Evolutionary conservation across 1,140 invertebrate genomes (phyloP).

Genomic region (Chionoecetes opilio): DNA sequence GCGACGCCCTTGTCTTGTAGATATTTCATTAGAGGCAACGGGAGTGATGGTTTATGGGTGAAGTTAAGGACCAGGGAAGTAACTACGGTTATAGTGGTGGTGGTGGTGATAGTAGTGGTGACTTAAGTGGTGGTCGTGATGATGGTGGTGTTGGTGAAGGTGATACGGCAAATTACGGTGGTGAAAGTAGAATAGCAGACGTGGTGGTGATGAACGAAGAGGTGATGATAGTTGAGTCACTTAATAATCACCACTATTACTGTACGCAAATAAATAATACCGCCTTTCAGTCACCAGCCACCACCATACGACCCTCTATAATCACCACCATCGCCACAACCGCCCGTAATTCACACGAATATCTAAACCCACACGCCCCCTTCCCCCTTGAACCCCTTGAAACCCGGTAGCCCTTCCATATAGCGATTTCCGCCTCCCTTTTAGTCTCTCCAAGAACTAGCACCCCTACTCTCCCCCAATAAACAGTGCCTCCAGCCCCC

Average conservation of each 20-base stretch:
- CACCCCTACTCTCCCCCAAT: background rate
- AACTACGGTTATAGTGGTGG: background rate
- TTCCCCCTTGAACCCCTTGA: background rate
- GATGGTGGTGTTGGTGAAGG: background rate
- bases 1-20: conserved; percentile 24
- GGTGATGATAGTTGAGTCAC: background rate
- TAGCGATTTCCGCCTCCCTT: background rate
- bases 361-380: conserved; percentile 21
- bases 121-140: background rate
- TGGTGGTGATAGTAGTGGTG: conserved; percentile 1
- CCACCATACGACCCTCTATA: background rate
- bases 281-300: background rate
- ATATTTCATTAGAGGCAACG: conserved; percentile 29
- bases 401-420: background rate
- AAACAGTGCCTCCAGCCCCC: background rate
- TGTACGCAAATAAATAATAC: background rate
- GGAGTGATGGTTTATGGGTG: conserved; percentile 16
- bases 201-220: background rate
- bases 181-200: background rate
- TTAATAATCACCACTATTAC: background rate
- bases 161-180: background rate
- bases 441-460: background rate
- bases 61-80: background rate
- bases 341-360: background rate
- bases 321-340: background rate